Percentiles rank a stretch among this genome's conserved stretches.
Conservation (phyloP, 2,888 invertebrate genomes). For the Clanis bilineata region DNA sequence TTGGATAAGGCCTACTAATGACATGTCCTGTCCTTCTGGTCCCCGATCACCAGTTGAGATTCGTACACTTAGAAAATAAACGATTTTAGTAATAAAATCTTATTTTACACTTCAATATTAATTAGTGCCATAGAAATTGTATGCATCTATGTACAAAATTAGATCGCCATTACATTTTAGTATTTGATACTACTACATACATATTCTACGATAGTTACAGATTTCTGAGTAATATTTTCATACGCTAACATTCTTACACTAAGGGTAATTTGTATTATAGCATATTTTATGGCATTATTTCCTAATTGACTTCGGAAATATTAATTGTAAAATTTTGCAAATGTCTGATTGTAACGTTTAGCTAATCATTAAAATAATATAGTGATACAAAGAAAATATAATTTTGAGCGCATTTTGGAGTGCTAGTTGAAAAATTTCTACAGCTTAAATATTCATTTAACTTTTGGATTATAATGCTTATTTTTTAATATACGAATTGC, state of each 20-base stretch:
- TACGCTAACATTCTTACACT: background rate
- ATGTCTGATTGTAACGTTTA: no score
- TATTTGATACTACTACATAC: conserved; percentile 1
- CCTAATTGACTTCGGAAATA: conserved; percentile 9
- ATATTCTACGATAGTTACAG: conserved; percentile 5
- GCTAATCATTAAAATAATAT: background rate
- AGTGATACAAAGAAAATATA: background rate
- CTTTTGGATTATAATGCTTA: background rate
- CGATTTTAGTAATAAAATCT: conserved; percentile 28
- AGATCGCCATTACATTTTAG: background rate
- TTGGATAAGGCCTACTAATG: conserved; percentile 53
- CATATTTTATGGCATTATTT: background rate
- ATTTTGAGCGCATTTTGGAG: background rate
- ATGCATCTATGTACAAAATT: conserved; percentile 8
- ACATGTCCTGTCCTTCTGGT: conserved; percentile 60
- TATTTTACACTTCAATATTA: conserved; percentile 27
- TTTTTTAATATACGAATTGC: conserved; percentile 14
- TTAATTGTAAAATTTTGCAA: background rate
- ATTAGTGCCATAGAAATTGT: conserved; percentile 37
- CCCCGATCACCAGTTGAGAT: conserved; percentile 65
- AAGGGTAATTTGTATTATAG: background rate
- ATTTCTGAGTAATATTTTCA: background rate
- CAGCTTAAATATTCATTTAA: background rate
- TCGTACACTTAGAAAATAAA: conserved; percentile 35
- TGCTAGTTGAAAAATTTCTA: conserved; percentile 1